These are phyloP conservation scores for Megalopta genalis DNA, from an alignment of 1,140 invertebrate species.

Conservation along the genomic window DNA sequence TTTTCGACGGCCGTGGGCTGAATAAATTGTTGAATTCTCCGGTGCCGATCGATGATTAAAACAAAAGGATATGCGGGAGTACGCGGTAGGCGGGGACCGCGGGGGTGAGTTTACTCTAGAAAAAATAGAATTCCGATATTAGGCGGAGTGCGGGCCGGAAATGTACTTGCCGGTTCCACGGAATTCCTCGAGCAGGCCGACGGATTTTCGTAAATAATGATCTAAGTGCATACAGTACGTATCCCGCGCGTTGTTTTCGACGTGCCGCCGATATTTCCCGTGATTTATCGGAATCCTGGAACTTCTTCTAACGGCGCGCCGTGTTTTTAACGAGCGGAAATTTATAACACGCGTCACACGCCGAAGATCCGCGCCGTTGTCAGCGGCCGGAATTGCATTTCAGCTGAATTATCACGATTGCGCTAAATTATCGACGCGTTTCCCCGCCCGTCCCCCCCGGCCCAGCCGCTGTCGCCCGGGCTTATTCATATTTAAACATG, in stretches of 20 bases:
- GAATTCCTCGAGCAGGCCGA: neutral
- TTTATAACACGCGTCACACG: neutral
- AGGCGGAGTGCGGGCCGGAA: no score
- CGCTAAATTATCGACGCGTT: constrained; percentile 26
- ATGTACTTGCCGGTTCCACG: neutral
- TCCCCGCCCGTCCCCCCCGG: neutral
- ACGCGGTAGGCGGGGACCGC: no score
- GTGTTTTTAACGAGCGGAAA: constrained; percentile 21
- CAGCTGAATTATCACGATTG: constrained; percentile 19
- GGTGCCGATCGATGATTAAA: neutral
- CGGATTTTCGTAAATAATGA: constrained; percentile 1
- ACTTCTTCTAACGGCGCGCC: constrained; percentile 5
- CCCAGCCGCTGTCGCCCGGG: neutral
- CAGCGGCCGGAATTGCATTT: constrained; percentile 21
- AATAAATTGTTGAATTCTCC: no score
- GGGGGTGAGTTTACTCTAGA: no score
- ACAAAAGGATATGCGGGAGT: neutral
- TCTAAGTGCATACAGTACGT: neutral
- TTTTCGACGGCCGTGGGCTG: no score
- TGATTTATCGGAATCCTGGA: constrained; percentile 14
- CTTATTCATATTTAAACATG: constrained; percentile 13
- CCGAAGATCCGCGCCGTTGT: neutral
- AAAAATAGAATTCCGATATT: no score
- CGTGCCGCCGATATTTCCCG: neutral
- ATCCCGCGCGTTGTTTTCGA: neutral